Base-by-base conservation (phyloP, 2,797 vertebrate genomes). In the Falco naumanni region DNA sequence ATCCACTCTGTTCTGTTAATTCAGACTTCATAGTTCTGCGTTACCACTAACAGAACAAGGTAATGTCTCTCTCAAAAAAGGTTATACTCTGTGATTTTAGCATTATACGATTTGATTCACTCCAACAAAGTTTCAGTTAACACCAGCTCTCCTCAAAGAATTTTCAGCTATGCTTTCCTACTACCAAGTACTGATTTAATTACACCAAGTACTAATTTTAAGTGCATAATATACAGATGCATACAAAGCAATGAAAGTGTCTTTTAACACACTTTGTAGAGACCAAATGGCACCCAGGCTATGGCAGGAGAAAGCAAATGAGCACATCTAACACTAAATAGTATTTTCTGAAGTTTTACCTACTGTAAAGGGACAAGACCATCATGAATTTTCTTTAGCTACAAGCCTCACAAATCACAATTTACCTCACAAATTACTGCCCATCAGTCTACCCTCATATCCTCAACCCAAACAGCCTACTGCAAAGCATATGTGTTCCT, bases 291-390 rank as follows among this genome's bases (percentile, higher is more conserved):
- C n/a, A 82, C 26, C 25, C 22, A 87, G 28, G 47, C 33, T 57
- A 56, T 0, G 2, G 8, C 22, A 89, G 24, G 2, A 85, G 10
- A 84, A 48, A 57, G 22, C 10, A 87, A 53, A 81, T 0, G 0
- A 72, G 28, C 22, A 80, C 11, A 48, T 29, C 8, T 41, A 85
- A 37, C 13, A 68, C 7, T 56, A 26, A 72, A 64, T 6, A 51
- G 19, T 13, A 65, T 26, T 82, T 94, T 61, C 61, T 80, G 9
- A 41, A 28, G 7, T n/a, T 64, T 81, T 53, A 68, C 19, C 41
- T 68, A 28, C 19, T 50, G 10, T 17, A 51, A 78, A 61, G 17
- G 5, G 19, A 53, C 29, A 83, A 33, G 17, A 45, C 65, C 13
- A 54, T 50, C 29, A 60, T 10, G 43, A 2, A 5, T 61, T 74